Conservation (phyloP, 2,888 invertebrate species). For the Acanthosepion lycidas region DNA sequence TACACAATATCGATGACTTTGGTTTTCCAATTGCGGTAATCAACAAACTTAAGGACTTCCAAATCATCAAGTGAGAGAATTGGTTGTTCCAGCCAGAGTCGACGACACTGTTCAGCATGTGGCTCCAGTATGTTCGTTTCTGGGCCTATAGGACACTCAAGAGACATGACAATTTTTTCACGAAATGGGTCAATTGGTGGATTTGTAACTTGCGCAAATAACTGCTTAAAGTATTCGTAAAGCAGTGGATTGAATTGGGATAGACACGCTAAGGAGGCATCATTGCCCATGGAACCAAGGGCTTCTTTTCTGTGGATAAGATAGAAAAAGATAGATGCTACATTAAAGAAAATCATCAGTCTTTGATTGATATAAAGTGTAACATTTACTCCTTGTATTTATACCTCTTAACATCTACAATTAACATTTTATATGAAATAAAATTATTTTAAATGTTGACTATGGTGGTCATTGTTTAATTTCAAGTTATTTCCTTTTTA, state of each 20-base stretch:
- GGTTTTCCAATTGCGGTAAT: slow-evolving; percentile 90
- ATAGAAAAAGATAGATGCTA: neutral
- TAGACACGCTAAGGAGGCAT: slow-evolving; percentile 96
- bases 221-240: slow-evolving; percentile 98
- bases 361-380: too few relatives aligned
- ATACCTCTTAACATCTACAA: too few relatives aligned
- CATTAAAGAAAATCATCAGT: too few relatives aligned
- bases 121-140: slow-evolving; percentile 95
- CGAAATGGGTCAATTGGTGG: slow-evolving; percentile 99
- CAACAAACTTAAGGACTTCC: slow-evolving; percentile 87
- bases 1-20: slow-evolving; percentile 92
- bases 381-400: too few relatives aligned
- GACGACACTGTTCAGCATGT: slow-evolving; percentile 87
- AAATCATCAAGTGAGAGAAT: slow-evolving; percentile 93
- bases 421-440: too few relatives aligned
- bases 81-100: slow-evolving; percentile 94
- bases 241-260: slow-evolving; percentile 95
- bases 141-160: slow-evolving; percentile 96
- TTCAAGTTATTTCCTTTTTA: too few relatives aligned
- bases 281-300: slow-evolving; percentile 99
- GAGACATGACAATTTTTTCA: slow-evolving; percentile 98
- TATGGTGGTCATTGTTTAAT: too few relatives aligned
- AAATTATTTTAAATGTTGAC: too few relatives aligned
- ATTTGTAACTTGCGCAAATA: slow-evolving; percentile 98
- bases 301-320: slow-evolving; percentile 88